These are phyloP conservation scores for Drosophila tropicalis DNA, from an alignment of 1,140 invertebrate genomes.

Conservation along the genomic window DNA sequence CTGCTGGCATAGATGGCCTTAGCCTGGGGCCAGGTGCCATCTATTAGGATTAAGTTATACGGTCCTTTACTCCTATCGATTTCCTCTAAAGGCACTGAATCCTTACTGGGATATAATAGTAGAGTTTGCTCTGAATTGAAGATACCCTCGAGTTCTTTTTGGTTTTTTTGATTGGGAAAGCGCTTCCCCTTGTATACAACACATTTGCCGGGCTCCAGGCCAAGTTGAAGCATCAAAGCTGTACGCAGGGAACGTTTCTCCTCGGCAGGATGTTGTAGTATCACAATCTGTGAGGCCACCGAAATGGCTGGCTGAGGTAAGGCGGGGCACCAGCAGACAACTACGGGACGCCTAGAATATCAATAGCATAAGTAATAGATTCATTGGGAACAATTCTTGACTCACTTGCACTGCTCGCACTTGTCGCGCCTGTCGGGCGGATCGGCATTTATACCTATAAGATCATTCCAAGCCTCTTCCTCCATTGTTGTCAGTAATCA, in stretches of 20 bases:
- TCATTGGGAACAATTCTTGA: slow-evolving; percentile 31
- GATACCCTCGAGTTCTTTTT: slow-evolving; percentile 87
- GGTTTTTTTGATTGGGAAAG: slow-evolving; percentile 89
- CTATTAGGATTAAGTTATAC: slow-evolving; percentile 94
- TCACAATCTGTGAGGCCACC: slow-evolving; percentile 89
- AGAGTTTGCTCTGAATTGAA: slow-evolving; percentile 89
- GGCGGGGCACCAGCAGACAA: slow-evolving; percentile 94
- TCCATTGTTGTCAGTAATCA: slow-evolving; percentile 54
- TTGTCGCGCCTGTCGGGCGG: slow-evolving; percentile 88
- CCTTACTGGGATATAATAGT: slow-evolving; percentile 92
- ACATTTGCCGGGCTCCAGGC: slow-evolving; percentile 89
- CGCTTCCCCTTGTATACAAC: slow-evolving; percentile 92
- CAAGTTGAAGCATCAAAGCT: slow-evolving; percentile 93
- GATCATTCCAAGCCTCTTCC: slow-evolving; percentile 84
- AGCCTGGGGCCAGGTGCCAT: slow-evolving; percentile 97
- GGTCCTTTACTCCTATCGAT: slow-evolving; percentile 83
- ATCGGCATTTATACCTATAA: slow-evolving; percentile 89
- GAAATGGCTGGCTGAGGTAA: slow-evolving; percentile 88
- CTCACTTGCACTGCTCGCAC: slow-evolving; percentile 89
- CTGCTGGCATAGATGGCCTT: slow-evolving; percentile 92
- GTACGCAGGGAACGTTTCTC: slow-evolving; percentile 94
- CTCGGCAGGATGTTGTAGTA: slow-evolving; percentile 97
- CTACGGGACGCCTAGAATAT: slow-evolving; percentile 89
- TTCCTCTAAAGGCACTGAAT: slow-evolving; percentile 84
- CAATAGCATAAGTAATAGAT: slow-evolving; percentile 1